A percentile compares a stretch with the other conserved stretches of the same genome.
Evolutionary conservation across 2,888 invertebrate species (phyloP).

Genomic region (Bombylius discolor): DNA sequence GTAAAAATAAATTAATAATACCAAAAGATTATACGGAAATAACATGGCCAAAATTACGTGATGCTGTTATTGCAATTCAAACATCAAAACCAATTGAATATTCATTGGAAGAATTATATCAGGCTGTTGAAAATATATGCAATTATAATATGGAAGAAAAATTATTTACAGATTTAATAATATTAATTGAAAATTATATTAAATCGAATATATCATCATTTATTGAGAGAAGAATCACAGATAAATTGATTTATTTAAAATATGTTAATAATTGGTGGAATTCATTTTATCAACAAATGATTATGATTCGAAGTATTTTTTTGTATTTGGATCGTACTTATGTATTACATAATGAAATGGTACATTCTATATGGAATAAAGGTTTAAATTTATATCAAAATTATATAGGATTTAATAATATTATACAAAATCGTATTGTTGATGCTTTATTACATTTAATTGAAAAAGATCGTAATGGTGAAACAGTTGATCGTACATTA

Average conservation of each 20-base stretch:
- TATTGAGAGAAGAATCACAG: slow-evolving; percentile 79
- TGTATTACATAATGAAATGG: slow-evolving; percentile 86
- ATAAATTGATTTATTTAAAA: slow-evolving; percentile 74
- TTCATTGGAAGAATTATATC: slow-evolving; percentile 87
- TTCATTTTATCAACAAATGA: slow-evolving; percentile 95
- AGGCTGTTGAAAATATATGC: slow-evolving; percentile 98
- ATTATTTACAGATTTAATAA: slow-evolving; percentile 75
- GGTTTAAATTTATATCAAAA: slow-evolving; percentile 88
- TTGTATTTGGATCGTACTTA: slow-evolving; percentile 93
- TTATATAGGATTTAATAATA: slow-evolving; percentile 78
- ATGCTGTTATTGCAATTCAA: slow-evolving; percentile 93
- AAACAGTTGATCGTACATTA: slow-evolving; percentile 82
- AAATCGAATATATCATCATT: slow-evolving; percentile 83
- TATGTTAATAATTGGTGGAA: slow-evolving; percentile 93
- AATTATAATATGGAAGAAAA: slow-evolving; percentile 92
- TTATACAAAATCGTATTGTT: slow-evolving; percentile 85
- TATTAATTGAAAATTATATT: slow-evolving; percentile 77
- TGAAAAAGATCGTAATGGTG: slow-evolving; percentile 86
- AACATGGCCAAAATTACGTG: slow-evolving; percentile 87
- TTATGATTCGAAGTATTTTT: slow-evolving; percentile 98
- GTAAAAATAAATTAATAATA: slow-evolving; percentile 78
- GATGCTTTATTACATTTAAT: slow-evolving; percentile 86
- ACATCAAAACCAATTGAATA: slow-evolving; percentile 81
- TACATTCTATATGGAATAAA: slow-evolving; percentile 98
- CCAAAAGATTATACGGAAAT: slow-evolving; percentile 89